These are phyloP conservation scores for Talpa occidentalis DNA, from an alignment of 2,113 vertebrate species.

Conservation along the genomic window DNA sequence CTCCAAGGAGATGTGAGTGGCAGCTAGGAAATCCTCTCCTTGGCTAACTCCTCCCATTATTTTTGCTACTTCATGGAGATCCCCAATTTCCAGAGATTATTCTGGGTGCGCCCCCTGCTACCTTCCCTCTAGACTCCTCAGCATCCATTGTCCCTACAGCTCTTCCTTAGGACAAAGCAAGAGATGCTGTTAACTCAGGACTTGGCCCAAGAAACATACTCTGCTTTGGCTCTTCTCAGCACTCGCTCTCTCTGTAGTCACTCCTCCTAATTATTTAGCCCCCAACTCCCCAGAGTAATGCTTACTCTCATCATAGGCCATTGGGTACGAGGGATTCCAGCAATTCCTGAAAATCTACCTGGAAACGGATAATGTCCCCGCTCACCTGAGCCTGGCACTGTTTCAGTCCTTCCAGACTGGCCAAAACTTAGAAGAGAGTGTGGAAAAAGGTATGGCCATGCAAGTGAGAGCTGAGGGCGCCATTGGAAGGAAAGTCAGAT, in stretches of 20 bases:
- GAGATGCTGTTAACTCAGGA: slow-evolving; percentile 19
- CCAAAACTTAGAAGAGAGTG: slow-evolving; percentile 18
- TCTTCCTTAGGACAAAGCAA: slow-evolving; percentile 55
- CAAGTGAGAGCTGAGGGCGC: background rate
- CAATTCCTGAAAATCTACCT: slow-evolving; percentile 93
- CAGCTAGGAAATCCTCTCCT: background rate
- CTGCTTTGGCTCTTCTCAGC: background rate
- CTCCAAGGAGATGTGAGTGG: slow-evolving; percentile 91
- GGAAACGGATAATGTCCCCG: slow-evolving; percentile 89
- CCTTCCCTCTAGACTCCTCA: background rate
- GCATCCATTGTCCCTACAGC: background rate
- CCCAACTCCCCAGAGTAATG: slow-evolving; percentile 15
- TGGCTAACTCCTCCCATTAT: slow-evolving; percentile 10
- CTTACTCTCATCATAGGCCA: slow-evolving; percentile 84
- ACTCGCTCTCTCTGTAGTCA: background rate
- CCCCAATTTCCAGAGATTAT: background rate
- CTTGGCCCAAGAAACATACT: background rate
- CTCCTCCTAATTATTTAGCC: background rate
- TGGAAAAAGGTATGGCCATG: slow-evolving; percentile 35
- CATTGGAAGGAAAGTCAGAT: background rate
- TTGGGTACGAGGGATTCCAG: slow-evolving; percentile 90
- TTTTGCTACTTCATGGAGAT: background rate
- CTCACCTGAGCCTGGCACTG: slow-evolving; percentile 88
- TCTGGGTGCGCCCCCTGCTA: background rate
- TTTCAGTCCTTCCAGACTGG: slow-evolving; percentile 91